A percentile compares a stretch with the other conserved stretches of the same genome.
These are phyloP conservation scores for Drosophila prolongata DNA, from an alignment of 2,888 invertebrate genomes.

Conservation along the genomic window DNA sequence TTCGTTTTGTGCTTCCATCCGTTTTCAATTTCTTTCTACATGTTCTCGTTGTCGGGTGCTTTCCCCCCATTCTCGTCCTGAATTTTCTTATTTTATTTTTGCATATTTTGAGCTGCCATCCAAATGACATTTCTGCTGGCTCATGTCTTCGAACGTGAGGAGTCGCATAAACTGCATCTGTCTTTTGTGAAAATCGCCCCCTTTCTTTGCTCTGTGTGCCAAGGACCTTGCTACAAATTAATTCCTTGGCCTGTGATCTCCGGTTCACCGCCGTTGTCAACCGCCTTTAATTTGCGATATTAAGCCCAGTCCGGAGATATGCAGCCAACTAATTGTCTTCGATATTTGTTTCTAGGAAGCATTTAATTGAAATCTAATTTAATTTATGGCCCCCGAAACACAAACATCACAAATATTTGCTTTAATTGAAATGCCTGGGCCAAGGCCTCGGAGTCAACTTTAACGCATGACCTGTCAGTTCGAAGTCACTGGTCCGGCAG, in stretches of 20 bases:
- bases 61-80: conserved; percentile 5
- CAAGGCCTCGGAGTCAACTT: conserved; percentile 44
- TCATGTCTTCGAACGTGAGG: conserved; percentile 25
- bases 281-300: conserved; percentile 32
- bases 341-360: conserved; percentile 47
- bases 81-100: conserved; percentile 44
- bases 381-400: conserved; percentile 57
- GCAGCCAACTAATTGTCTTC: conserved; percentile 33
- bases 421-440: conserved; percentile 64
- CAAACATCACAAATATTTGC: conserved; percentile 60
- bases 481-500: conserved; percentile 59
- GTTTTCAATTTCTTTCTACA: conserved; percentile 71
- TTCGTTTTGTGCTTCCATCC: conserved; percentile 64
- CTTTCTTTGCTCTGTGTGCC: conserved; percentile 42
- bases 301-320: neutral
- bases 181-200: conserved; percentile 12
- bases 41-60: conserved; percentile 25
- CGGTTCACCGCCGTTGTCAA: neutral
- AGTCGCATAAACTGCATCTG: conserved; percentile 18
- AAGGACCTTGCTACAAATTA: conserved; percentile 58
- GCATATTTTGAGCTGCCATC: conserved; percentile 54
- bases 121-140: conserved; percentile 59
- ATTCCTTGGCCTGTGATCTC: conserved; percentile 42
- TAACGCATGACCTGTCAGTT: conserved; percentile 47
- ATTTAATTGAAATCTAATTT: conserved; percentile 70